A percentile compares a stretch with the other conserved stretches of the same genome.
These are phyloP conservation scores for Tuberolachnus salignus DNA, from an alignment of 2,888 invertebrate genomes.

Conservation along the genomic window DNA sequence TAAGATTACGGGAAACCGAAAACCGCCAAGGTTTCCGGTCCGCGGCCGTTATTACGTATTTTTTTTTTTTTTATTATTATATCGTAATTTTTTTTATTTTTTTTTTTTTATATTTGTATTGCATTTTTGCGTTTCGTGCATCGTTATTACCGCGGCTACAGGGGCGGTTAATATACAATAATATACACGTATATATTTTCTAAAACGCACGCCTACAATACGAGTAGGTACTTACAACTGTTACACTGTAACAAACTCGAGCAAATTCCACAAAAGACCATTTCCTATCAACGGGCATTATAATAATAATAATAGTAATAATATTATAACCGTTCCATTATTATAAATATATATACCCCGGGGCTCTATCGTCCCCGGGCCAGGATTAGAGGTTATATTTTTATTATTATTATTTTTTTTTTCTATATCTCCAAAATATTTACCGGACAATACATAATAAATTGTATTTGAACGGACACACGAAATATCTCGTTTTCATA, in stretches of 20 bases:
- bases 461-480: constrained; percentile 20
- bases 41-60: neutral
- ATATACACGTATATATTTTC: neutral
- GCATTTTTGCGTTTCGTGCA: neutral
- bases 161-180: too few species aligned
- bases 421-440: neutral
- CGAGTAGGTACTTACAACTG: neutral
- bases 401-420: neutral
- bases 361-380: neutral
- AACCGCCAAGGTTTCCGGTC: constrained; percentile 11
- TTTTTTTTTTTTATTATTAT: constrained; percentile 14
- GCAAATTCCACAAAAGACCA: constrained; percentile 35
- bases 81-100: neutral
- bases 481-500: too few species aligned
- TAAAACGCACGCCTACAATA: neutral
- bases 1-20: constrained; percentile 23
- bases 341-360: neutral
- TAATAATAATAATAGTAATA: too few species aligned
- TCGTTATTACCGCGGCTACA: too few species aligned
- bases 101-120: constrained; percentile 1
- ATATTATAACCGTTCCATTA: neutral
- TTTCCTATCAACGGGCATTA: constrained; percentile 25
- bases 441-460: constrained; percentile 14
- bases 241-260: neutral
- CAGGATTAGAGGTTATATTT: constrained; percentile 16